A percentile compares a stretch with the other conserved stretches of the same genome.
Conservation (phyloP, 2,888 invertebrate species). For the Acronicta psi region DNA sequence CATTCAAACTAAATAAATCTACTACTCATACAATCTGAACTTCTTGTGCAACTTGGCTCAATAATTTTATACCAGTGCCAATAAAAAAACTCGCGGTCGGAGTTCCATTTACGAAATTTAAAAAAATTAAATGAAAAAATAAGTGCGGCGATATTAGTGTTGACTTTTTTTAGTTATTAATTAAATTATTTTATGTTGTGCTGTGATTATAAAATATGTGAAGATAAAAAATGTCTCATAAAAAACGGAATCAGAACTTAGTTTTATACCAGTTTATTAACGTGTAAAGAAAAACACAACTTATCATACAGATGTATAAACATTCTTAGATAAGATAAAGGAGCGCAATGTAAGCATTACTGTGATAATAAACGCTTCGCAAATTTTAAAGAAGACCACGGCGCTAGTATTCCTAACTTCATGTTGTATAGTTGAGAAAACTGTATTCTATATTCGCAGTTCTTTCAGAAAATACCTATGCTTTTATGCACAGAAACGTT, state of each 20-base stretch:
- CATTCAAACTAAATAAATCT: constrained; percentile 31
- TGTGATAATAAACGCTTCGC: constrained; percentile 41
- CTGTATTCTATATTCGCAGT: constrained; percentile 1
- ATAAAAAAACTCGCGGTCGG: constrained; percentile 11
- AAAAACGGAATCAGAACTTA: not conserved
- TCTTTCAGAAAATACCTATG: constrained; percentile 1
- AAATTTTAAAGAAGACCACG: constrained; percentile 33
- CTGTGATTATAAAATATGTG: too few species aligned
- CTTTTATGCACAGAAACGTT: constrained; percentile 34
- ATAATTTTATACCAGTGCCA: constrained; percentile 35
- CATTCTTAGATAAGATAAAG: constrained; percentile 60
- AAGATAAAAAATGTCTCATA: not conserved
- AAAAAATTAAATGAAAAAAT: constrained; percentile 6
- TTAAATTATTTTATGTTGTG: not conserved
- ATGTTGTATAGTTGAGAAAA: not conserved
- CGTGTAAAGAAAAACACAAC: not conserved
- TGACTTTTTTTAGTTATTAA: constrained; percentile 25
- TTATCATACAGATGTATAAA: constrained; percentile 32
- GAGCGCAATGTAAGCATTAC: constrained; percentile 51
- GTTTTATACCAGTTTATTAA: not conserved
- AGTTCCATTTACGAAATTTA: constrained; percentile 10
- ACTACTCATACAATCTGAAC: constrained; percentile 25
- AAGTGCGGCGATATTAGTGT: constrained; percentile 34
- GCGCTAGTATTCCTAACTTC: constrained; percentile 7
- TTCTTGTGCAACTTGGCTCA: constrained; percentile 45